Evolutionary conservation across 2,797 vertebrate genomes (phyloP), one percentile per base, ranked within the genome.

Genomic region (Tympanoctomys barrerae): DNA sequence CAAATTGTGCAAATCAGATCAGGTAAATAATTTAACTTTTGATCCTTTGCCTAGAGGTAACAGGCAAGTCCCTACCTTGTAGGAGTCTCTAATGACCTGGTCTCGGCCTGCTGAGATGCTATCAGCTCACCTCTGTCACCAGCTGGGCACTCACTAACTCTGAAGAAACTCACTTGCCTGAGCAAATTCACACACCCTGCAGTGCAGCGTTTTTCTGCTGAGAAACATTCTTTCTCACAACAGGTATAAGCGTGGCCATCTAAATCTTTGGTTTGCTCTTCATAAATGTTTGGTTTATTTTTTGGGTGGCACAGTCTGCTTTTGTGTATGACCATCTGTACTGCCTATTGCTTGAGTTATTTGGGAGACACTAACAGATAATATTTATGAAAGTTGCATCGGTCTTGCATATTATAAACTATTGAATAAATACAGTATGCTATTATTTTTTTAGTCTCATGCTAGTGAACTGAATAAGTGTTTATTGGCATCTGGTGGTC

Each of bases 61-160:
- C n/a, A 11, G 42, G 18, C 24, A 36, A 1, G 7, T 54, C 14
- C 22, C n/a, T 22, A 13, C 13, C 14, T 4, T 42, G 16, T 4
- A 54, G 26, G 8, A n/a, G 5, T 7, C 36, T 4, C 3, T 6
- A 4, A n/a, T 0, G 19, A 4, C 24, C 4, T 2, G 52, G 42
- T 75, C 31, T 52, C 16, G 18, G 66, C 13, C 8, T 2, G 5
- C 73, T 2, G 7, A 36, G 8, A 28, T 13, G 21, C 14, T 2
- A 1, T 18, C 26, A 2, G 7, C 7, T 31, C 33, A 5, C 4
- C 36, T 4, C 6, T 6, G 31, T 7, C 24, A 19, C 22, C 19
- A n/a, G 21, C 4, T 33, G 4, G 31, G 4, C 36, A 26, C 26
- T 18, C 14, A 22, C 10, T 24, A 12, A 7, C 7, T 31, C 24